Base-by-base conservation (phyloP, 2,797 vertebrate species). In the Dromococcyx pavoninus region DNA sequence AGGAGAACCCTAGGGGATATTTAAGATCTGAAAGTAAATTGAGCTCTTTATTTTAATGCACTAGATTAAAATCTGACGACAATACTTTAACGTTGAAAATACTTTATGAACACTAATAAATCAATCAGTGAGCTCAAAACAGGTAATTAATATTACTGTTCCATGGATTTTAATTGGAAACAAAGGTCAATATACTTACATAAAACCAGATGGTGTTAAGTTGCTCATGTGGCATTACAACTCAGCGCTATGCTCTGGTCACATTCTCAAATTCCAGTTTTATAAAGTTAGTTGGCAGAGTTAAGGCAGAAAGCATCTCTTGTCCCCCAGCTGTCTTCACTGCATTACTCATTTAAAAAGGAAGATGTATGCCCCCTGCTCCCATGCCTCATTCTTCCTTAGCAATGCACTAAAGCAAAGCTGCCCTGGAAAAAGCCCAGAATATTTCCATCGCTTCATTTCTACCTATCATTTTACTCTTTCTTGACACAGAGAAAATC, bases 81-180 rank as follows among this genome's bases (percentile, higher is more conserved):
- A 91, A 76, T 27, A 71, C 33, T 80, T 92, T 7, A 82, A 73
- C 24, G 37, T 39, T 60, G 33, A 92, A 88, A 88, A 78, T 32
- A 28, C 37, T 58, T 90, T 44, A 65, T 5, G 30, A 89, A 88
- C 61, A 53, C 46, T 72, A 86, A 86, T 77, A 86, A 86, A 94
- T 93, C 82, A 76, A 85, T 56, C 70, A 88, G 56, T 81, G 48
- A 86, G 33, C 51, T 81, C 67, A 75, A 75, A 92, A 81, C 5
- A 82, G 56, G 56, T 81, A 94, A 95, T 86, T 78, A 86, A 77
- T 88, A 50, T 64, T 73, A 79, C 37, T 62, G 62, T 56, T 96
- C 28, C 56, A 74, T 10, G 27, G 41, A 79, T 85, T 96, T 89
- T 86, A 92, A 94, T 62, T 78, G 25, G 75, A 92, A 92, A 86